A percentile compares a stretch with the other conserved stretches of the same genome.
These are phyloP conservation scores for Agrotis puta DNA, from an alignment of 2,888 invertebrate genomes.

Conservation along the genomic window DNA sequence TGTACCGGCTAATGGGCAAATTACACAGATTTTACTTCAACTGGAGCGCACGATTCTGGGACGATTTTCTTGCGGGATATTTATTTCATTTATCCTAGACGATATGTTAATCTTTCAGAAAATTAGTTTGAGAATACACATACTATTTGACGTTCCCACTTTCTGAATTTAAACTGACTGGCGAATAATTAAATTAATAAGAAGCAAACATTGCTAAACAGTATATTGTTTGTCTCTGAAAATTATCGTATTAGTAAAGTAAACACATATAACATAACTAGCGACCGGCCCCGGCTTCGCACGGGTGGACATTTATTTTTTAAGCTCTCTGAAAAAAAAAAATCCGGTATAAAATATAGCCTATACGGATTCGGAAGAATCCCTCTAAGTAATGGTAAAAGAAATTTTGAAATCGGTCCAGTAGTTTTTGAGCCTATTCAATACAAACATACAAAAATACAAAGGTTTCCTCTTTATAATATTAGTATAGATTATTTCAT, in stretches of 20 bases:
- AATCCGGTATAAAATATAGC: too few relatives aligned
- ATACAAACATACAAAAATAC: too few relatives aligned
- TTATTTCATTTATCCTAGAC: neutral
- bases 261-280: neutral
- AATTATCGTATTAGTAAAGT: conserved; percentile 7
- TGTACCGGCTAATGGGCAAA: conserved; percentile 28
- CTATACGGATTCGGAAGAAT: too few relatives aligned
- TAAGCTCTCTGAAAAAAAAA: too few relatives aligned
- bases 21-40: conserved; percentile 38
- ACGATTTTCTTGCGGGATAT: neutral
- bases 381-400: too few relatives aligned
- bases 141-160: conserved; percentile 3
- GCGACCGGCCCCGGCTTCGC: too few relatives aligned
- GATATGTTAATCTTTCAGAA: neutral
- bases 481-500: conserved; percentile 12
- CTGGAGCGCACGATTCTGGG: conserved; percentile 4
- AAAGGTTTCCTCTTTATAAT: too few relatives aligned
- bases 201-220: neutral
- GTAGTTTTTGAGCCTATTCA: too few relatives aligned
- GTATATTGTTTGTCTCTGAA: neutral
- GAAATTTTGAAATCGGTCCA: too few relatives aligned
- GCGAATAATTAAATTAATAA: conserved; percentile 4
- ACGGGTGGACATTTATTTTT: too few relatives aligned
- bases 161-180: conserved; percentile 12
- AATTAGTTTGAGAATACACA: neutral